phyloP scores from a whole-genome alignment of 1,140 invertebrate genomes.

The Hylaeus anthracinus region DNA sequence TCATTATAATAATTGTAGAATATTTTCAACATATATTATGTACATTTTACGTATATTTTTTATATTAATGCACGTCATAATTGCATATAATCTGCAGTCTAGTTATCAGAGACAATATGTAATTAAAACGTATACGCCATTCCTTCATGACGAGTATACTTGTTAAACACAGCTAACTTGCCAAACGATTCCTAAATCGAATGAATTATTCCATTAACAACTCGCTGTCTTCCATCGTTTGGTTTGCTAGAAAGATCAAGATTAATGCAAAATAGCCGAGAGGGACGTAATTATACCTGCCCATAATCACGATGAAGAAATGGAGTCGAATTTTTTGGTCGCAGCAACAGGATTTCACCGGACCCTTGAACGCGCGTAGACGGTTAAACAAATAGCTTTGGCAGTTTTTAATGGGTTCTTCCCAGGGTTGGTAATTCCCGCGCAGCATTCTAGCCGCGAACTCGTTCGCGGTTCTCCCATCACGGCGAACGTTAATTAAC shows the following conservation, averaged over 20 bases:
- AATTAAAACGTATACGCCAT: no score
- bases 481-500: conserved; percentile 57
- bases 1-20: no score
- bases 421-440: conserved; percentile 41
- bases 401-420: conserved; percentile 55
- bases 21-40: no score
- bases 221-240: no score
- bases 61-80: no score
- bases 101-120: no score
- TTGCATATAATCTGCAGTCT: no score
- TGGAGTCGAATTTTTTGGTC: conserved; percentile 18
- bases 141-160: no score
- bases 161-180: no score
- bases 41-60: no score
- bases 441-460: conserved; percentile 42
- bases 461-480: conserved; percentile 39
- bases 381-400: conserved; percentile 50
- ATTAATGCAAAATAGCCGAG: background rate
- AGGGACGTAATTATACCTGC: background rate
- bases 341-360: conserved; percentile 10
- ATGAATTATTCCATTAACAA: no score
- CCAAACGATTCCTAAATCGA: no score
- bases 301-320: background rate
- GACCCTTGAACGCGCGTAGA: conserved; percentile 9
- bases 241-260: background rate